Percentiles rank a stretch among this genome's conserved stretches.
These are phyloP conservation scores for Eupleurogrammus muticus DNA, from an alignment of 2,797 vertebrate species.

Conservation along the genomic window DNA sequence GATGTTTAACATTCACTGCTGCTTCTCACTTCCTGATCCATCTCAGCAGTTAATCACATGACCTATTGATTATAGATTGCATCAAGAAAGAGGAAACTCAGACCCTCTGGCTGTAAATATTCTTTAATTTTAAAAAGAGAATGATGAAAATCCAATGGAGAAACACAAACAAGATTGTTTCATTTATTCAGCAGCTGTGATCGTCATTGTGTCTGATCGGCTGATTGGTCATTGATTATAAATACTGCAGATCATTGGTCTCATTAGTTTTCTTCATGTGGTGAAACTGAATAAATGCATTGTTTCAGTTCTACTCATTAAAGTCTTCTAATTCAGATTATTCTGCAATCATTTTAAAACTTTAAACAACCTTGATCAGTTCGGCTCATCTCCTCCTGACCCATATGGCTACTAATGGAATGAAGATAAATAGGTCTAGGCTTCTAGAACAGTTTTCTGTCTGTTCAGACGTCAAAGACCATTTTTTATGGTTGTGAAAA, in stretches of 20 bases:
- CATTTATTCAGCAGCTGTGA: not conserved
- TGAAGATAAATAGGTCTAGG: too few species aligned
- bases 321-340: not conserved
- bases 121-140: too few species aligned
- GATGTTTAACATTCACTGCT: too few species aligned
- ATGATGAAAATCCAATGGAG: too few species aligned
- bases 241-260: not conserved
- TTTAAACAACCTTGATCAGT: not conserved
- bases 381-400: conserved; percentile 5
- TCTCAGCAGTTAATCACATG: too few species aligned
- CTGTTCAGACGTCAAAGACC: not conserved
- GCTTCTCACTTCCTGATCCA: too few species aligned
- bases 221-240: conserved; percentile 4
- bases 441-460: not conserved
- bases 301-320: not conserved
- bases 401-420: conserved; percentile 12
- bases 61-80: too few species aligned
- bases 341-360: not conserved
- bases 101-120: too few species aligned
- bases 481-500: not conserved
- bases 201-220: not conserved
- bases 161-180: conserved; percentile 7
- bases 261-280: conserved; percentile 12
- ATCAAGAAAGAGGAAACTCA: too few species aligned
- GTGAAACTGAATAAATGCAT: not conserved